Base-by-base conservation (phyloP, 2,113 vertebrate genomes). In the Equus quagga region DNA sequence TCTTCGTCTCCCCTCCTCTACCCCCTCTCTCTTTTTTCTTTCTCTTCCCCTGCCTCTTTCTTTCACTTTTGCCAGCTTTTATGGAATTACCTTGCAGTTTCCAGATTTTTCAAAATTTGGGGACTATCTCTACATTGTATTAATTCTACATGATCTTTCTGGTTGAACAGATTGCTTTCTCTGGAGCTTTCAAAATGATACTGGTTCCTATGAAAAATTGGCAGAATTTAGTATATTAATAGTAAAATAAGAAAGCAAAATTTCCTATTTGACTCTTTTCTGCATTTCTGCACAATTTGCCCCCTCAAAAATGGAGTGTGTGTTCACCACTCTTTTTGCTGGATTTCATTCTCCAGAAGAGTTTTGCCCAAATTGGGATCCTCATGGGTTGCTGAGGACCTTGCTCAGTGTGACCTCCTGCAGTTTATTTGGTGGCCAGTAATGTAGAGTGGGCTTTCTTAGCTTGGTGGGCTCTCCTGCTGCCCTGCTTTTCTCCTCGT, bases 201-300 rank as follows among this genome's bases (percentile, higher is more conserved):
- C 7, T 72, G 36, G 7, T 51, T 41, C 11, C 49, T n/a, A n/a
- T 70, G n/a, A 31, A 58, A 73, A 90, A 46, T 5, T 19, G 31
- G 26, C 21, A 78, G 33, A 85, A 33, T 54, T 64, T 62, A 36
- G 24, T 49, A 41, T 26, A 58, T 91, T 62, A 62, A 54, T 28
- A 82, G 19, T 51, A 46, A 95, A 70, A 75, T 31, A 79, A 36
- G 67, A 95, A 73, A 92, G 41, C 1, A 85, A n/a, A 95, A 60
- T 60, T 51, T 62, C 46, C 10, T 73, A 9, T 56, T 65, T 18
- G 54, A 81, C 6, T 69, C 18, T 73, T 79, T 54, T 7, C 64
- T 87, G 6, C 18, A 36, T 70, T 90, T 91, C 3, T 11, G 15
- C 46, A 88, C 21, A 76, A 24, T 28, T 65, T 36, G 1, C 17